Conservation (phyloP, 2,888 invertebrate species). For the Phalangium opilio region DNA sequence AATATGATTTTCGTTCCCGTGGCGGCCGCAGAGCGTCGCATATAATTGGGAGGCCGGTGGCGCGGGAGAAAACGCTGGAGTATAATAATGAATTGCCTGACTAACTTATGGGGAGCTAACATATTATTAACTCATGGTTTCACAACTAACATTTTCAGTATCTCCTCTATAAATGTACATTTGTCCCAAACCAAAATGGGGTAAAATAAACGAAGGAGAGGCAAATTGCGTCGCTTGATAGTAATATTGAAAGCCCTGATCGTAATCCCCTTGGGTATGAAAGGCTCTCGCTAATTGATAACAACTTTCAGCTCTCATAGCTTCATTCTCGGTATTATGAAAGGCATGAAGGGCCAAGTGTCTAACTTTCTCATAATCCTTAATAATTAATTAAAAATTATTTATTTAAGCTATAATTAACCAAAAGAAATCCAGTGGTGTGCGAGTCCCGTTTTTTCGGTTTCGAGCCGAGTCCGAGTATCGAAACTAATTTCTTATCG, state of each 20-base stretch:
- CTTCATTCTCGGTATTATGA: constrained; percentile 96
- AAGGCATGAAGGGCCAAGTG: constrained; percentile 93
- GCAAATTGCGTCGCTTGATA: constrained; percentile 98
- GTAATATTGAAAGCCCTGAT: constrained; percentile 97
- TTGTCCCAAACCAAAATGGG: constrained; percentile 95
- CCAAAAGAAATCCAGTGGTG: neutral
- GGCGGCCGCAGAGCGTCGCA: too few species aligned
- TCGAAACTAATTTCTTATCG: too few species aligned
- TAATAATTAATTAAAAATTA: constrained; percentile 19
- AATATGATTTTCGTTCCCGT: too few species aligned
- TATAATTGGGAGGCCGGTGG: too few species aligned
- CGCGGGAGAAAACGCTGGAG: too few species aligned
- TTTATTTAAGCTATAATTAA: neutral
- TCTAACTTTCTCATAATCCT: constrained; percentile 89
- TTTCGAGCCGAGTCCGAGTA: too few species aligned
- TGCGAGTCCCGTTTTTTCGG: neutral
- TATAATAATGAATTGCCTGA: too few species aligned
- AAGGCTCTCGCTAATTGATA: constrained; percentile 92
- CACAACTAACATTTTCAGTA: constrained; percentile 54
- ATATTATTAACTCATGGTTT: too few species aligned
- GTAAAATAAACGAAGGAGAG: constrained; percentile 81
- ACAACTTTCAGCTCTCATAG: constrained; percentile 96
- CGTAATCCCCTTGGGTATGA: constrained; percentile 85
- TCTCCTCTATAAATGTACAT: constrained; percentile 98
- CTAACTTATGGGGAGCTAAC: too few species aligned